Evolutionary conservation across 2,797 vertebrate species (phyloP), one percentile per base, ranked within the genome.

Genomic region (Smutsia gigantea): DNA sequence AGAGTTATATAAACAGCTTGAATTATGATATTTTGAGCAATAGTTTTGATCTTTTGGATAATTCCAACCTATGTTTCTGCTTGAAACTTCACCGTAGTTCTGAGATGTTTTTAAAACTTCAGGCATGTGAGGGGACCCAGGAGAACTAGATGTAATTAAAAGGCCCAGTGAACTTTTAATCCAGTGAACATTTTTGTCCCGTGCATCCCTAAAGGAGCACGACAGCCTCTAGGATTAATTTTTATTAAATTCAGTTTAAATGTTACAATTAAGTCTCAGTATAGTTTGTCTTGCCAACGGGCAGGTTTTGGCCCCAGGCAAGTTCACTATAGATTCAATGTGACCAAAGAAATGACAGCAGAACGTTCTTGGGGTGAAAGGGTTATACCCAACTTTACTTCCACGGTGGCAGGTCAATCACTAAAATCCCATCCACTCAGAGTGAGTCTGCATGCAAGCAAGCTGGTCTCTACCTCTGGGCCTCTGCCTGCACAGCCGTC

Each of bases 51-150:
- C 18, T 71, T 81, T 72, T 8, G 15, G 5, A 49, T 69, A 71
- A 91, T 74, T 89, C 42, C 42, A 63, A 63, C 34, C 93, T 95
- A 37, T 79, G 46, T 78, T 96, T 92, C 53, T 75, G 23, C 13
- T 63, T 57, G 13, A 79, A 94, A 83, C 14, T 46, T 79, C n/a
- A 68, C 4, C 27, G 53, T 88, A 23, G 55, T 55, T 81, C 51
- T 51, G 63, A 68, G 51, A 49, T 63, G 29, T 34, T 68, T 97
- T 94, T 59, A 64, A 59, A 93, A 88, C 49, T 53, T 69, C 25
- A 84, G 49, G 23, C 72, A n/a, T 19, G 12, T 63, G 34, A 93
- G 46, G 46, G 46, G 46, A 39, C 27, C 69, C 61, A 84, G 51
- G 11, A 95, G 68, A 94, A 57, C 2, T 14, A 66, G 53, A 49